These are phyloP conservation scores for Noturus placidus DNA, from an alignment of 2,113 vertebrate species.

Conservation along the genomic window DNA sequence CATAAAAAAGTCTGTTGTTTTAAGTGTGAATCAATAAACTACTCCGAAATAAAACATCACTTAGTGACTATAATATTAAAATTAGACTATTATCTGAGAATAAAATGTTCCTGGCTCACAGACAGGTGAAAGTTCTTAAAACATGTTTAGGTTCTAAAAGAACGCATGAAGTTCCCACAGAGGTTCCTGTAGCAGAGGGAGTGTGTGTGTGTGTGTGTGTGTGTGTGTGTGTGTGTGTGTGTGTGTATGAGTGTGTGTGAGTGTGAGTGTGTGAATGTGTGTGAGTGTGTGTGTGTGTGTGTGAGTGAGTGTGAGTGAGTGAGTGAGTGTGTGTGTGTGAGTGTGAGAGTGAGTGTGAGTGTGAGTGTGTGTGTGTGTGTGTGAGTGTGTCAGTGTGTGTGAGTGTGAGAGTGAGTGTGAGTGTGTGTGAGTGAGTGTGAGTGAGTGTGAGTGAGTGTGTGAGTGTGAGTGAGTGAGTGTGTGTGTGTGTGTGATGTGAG, in stretches of 20 bases:
- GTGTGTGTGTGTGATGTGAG: neutral
- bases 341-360: too few species aligned
- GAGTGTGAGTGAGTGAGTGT: neutral
- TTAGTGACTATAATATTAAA: neutral
- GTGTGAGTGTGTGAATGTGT: neutral
- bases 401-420: too few species aligned
- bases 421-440: neutral
- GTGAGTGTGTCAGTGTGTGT: too few species aligned
- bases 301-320: too few species aligned
- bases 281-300: too few species aligned
- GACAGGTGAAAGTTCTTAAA: neutral
- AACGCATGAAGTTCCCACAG: neutral
- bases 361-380: neutral
- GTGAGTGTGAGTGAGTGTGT: too few species aligned
- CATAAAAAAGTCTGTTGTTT: neutral
- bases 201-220: neutral
- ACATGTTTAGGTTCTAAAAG: neutral
- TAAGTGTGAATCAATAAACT: neutral
- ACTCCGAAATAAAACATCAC: neutral
- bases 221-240: too few species aligned
- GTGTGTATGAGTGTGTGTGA: too few species aligned
- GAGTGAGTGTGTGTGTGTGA: too few species aligned
- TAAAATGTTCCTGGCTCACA: neutral
- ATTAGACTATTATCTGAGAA: neutral
- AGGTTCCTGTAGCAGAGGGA: neutral